Base-by-base conservation (phyloP, 2,113 vertebrate genomes). In the Erpornis zantholeuca region DNA sequence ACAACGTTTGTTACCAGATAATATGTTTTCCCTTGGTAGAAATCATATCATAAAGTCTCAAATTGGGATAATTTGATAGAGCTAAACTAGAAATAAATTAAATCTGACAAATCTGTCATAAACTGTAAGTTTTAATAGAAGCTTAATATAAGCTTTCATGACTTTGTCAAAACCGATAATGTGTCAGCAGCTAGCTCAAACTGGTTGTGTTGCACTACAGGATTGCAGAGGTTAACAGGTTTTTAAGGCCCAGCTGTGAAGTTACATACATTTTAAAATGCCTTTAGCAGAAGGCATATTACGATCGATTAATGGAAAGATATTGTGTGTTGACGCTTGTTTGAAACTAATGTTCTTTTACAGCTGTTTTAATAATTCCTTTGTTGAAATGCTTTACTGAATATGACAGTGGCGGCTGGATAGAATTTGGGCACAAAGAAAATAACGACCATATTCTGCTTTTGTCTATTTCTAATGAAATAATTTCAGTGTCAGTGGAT, bases 91-190 rank as follows among this genome's bases (percentile, higher is more conserved):
- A 97, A 96, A 96, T 97, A 97, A 97, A 98, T 98, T 97, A 97
- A 97, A 97, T 52, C 94, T 97, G 98, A 98, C 97, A 98, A 97
- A 97, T 95, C 94, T 98, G 97, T 97, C 98, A 96, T 95, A 97
- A 97, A 94, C 76, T 97, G 44, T 98, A 96, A 94, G 77, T 97
- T 98, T 97, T 97, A 98, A 97, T 97, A 97, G 94, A 97, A 94
- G 68, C 85, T 88, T 98, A 97, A 97, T 97, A 78, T 94, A 79
- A 97, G 71, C 96, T 98, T 97, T 97, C 97, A 96, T 97, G 97
- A 96, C 94, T 98, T 76, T 97, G 98, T 98, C 97, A 97, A 95
- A 98, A 96, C 96, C 94, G 96, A 96, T 98, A 97, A 97, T 66
- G 89, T 91, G 81, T 97, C 96, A 95, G 94, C 64, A 81, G 57